Conservation (phyloP, 2,113 vertebrate genomes). For the Agapornis roseicollis region DNA sequence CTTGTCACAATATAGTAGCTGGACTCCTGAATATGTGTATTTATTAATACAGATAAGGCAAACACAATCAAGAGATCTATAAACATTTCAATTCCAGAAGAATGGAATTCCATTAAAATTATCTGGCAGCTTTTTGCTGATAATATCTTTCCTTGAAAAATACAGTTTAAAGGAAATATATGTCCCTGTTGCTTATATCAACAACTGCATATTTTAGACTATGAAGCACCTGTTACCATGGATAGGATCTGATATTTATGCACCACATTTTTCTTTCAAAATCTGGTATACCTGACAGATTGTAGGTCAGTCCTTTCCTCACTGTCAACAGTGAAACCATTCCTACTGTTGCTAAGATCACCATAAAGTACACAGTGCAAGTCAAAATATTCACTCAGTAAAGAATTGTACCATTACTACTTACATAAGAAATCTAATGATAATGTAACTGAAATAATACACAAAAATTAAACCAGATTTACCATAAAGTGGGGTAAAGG, state of each 20-base stretch:
- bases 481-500: neutral
- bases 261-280: neutral
- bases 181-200: neutral
- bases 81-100: neutral
- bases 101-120: neutral
- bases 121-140: neutral
- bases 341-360: neutral
- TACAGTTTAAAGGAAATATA: neutral
- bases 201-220: neutral
- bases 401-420: neutral
- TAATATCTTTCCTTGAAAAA: neutral
- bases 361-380: neutral
- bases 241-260: neutral
- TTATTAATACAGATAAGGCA: neutral
- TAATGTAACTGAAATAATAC: neutral
- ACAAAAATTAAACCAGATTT: neutral
- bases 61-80: neutral
- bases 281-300: neutral
- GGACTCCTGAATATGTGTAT: neutral
- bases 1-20: neutral
- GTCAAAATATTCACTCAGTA: neutral
- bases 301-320: neutral
- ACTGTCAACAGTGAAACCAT: neutral
- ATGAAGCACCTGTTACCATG: neutral
- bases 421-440: neutral